phyloP scores from a whole-genome alignment of 2,888 invertebrate species.

The Sussaba pulchella region DNA sequence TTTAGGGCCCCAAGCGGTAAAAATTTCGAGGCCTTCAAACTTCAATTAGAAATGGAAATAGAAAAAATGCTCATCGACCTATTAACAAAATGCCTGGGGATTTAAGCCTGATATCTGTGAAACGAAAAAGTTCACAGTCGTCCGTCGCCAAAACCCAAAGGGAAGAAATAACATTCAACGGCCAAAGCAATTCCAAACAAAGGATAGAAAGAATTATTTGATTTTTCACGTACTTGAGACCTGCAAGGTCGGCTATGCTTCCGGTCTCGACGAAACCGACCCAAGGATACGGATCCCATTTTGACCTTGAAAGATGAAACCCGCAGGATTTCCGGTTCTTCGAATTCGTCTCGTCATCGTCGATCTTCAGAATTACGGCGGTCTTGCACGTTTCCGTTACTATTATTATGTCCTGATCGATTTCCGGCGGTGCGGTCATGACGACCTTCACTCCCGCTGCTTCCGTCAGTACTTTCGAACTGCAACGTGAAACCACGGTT shows the following conservation, averaged over 20 bases:
- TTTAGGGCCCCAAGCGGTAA: too few relatives aligned
- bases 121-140: too few relatives aligned
- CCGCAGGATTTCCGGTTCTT: conserved; percentile 85
- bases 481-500: conserved; percentile 58
- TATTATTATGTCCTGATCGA: conserved; percentile 29
- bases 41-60: too few relatives aligned
- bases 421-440: conserved; percentile 68
- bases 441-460: conserved; percentile 74
- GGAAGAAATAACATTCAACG: too few relatives aligned
- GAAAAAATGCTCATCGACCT: too few relatives aligned
- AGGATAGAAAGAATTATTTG: too few relatives aligned
- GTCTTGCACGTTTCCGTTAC: conserved; percentile 50
- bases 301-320: conserved; percentile 90
- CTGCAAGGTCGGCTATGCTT: conserved; percentile 88
- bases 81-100: too few relatives aligned
- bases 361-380: conserved; percentile 67
- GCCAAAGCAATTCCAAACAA: too few relatives aligned
- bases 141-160: too few relatives aligned
- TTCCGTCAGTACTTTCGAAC: conserved; percentile 69
- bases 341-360: conserved; percentile 49
- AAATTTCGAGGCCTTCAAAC: too few relatives aligned
- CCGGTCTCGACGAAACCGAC: conserved; percentile 88
- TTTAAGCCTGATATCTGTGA: too few relatives aligned
- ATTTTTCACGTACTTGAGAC: conserved; percentile 85
- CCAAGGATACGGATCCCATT: conserved; percentile 95